Base-by-base conservation (phyloP, 2,113 vertebrate species). In the Dipodomys ordii region DNA sequence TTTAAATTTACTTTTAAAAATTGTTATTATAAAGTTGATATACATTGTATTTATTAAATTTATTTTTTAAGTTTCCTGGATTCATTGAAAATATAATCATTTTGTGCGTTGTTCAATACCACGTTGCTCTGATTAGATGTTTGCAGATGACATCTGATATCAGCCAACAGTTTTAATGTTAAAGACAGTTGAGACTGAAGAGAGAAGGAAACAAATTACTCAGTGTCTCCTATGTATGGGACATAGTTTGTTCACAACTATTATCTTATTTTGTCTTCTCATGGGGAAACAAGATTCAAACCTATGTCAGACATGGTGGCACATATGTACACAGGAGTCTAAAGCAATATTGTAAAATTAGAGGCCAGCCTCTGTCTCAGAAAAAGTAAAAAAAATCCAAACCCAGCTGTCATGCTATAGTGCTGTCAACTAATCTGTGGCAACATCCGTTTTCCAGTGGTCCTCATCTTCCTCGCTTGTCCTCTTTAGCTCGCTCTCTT, bases 51-150 rank as follows among this genome's bases (percentile, higher is more conserved):
- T 81, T 35, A 83, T 67, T 39, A 67, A 67, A 67, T 46, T 39
- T 83, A 44, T 28, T 68, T 82, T 72, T 53, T 92, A 84, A 68
- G 1, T 65, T 92, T 84, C 32, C 32, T 65, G 60, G 18, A 82
- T 20, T 93, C 60, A 72, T 9, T 77, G 35, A 88, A 88, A 67
- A 83, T 72, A 94, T 53, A 92, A 49, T 57, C 25, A 28, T 30
- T 96, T 57, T 85, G 53, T n/a, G 6, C 77, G 23, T 53, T 81
- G 53, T 27, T 82, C 64, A 71, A 3, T 73, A 28, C 67, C 49
- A 4, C 71, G 19, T 68, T 88, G 15, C 60, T 80, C 5, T 88
- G 35, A 65, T 65, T 65, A 7, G 20, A 25, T 84, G 28, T 83
- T 90, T 77, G 44, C 23, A 72, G 83, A 79, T 92, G 57, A 10